Conservation (phyloP, 1,140 invertebrate genomes). For the Philaenus spumarius region DNA sequence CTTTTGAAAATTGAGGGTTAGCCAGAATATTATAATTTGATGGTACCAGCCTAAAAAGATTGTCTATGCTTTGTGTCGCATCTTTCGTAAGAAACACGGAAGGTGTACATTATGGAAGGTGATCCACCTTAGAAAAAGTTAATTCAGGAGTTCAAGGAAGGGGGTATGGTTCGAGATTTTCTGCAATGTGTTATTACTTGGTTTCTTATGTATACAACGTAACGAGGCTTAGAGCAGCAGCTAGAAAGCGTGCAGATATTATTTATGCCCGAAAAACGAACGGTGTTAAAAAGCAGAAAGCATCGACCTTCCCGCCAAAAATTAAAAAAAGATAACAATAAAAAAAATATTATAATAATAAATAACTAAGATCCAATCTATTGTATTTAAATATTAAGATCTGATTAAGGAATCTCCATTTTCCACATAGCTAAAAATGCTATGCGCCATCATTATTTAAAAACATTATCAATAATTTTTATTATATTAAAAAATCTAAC, state of each 20-base stretch:
- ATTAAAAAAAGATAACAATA: background rate
- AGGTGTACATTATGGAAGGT: background rate
- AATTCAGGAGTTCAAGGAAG: background rate
- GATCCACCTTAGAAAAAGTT: background rate
- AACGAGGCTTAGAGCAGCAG: background rate
- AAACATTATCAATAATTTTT: constrained; percentile 20
- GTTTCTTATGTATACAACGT: background rate
- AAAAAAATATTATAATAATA: too few relatives aligned
- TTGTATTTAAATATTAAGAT: constrained; percentile 13
- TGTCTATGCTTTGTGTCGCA: constrained; percentile 8
- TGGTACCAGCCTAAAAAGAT: constrained; percentile 3
- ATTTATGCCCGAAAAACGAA: constrained; percentile 5
- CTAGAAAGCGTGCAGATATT: background rate
- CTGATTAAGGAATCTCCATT: constrained; percentile 26
- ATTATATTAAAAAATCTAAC: constrained; percentile 24
- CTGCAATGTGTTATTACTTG: background rate
- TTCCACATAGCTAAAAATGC: constrained; percentile 27
- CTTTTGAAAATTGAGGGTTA: constrained; percentile 9
- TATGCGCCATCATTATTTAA: constrained; percentile 25
- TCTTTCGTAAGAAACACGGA: background rate
- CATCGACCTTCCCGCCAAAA: constrained; percentile 3
- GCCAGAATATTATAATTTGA: background rate
- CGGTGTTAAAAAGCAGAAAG: constrained; percentile 6
- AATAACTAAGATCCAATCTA: constrained; percentile 13
- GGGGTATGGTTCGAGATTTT: background rate